These are phyloP conservation scores for Neodon shergylaensis DNA, from an alignment of 2,113 vertebrate species.

Conservation along the genomic window DNA sequence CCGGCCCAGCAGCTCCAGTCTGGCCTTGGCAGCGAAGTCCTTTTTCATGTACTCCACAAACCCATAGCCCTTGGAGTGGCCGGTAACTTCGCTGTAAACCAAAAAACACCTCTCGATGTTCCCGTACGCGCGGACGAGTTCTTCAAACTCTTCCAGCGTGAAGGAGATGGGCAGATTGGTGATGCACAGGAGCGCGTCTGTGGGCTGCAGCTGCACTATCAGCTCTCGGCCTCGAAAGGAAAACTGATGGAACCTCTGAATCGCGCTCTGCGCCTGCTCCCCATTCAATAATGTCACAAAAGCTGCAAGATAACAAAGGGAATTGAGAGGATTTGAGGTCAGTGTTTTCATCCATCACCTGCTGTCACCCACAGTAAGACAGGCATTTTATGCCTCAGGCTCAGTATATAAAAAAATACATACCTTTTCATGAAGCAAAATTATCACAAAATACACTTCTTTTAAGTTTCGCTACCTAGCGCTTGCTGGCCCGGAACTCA, in stretches of 20 bases:
- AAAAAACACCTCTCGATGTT: conserved; percentile 97
- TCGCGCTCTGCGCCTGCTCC: conserved; percentile 96
- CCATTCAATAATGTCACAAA: conserved; percentile 98
- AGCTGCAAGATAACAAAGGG: conserved; percentile 85
- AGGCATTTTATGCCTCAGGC: neutral
- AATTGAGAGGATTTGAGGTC: neutral
- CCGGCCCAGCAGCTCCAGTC: conserved; percentile 94
- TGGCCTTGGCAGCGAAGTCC: conserved; percentile 96
- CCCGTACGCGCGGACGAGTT: conserved; percentile 94
- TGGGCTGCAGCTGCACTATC: conserved; percentile 95
- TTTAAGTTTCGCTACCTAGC: neutral
- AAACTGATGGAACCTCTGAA: conserved; percentile 92
- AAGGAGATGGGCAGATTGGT: conserved; percentile 94
- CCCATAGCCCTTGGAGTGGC: conserved; percentile 97
- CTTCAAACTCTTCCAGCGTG: conserved; percentile 92
- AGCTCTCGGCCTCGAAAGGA: conserved; percentile 93
- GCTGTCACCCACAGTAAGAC: neutral
- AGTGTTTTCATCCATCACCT: neutral
- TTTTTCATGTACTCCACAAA: conserved; percentile 99
- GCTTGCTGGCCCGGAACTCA: neutral
- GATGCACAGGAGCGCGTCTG: conserved; percentile 95
- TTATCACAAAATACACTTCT: neutral
- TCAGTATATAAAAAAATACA: neutral
- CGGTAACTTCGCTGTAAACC: conserved; percentile 94
- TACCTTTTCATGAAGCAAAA: conserved; percentile 2